These are phyloP conservation scores for Eristalis intricaria DNA, from an alignment of 2,888 invertebrate genomes.

Conservation along the genomic window DNA sequence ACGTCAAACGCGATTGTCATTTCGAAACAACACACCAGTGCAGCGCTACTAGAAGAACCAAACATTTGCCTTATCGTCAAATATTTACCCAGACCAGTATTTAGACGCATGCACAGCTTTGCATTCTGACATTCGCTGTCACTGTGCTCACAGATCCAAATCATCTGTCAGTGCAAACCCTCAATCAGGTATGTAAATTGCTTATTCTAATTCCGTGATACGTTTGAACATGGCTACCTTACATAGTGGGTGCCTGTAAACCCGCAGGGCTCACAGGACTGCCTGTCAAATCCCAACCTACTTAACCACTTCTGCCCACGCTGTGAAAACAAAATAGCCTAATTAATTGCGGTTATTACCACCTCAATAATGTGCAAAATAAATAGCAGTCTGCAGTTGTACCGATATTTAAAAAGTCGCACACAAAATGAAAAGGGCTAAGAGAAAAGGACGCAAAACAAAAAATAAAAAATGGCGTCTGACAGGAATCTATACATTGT, in stretches of 20 bases:
- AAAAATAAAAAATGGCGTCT: not conserved
- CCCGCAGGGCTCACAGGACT: not conserved
- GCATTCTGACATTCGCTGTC: not conserved
- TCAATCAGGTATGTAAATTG: not conserved
- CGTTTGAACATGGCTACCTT: not conserved
- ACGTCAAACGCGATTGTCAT: not conserved
- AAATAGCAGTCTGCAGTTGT: conserved; percentile 26
- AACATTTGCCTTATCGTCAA: not conserved
- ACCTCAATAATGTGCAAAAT: conserved; percentile 51
- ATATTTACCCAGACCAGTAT: not conserved
- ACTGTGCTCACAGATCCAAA: not conserved
- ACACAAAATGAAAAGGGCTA: not conserved
- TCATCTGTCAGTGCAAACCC: not conserved
- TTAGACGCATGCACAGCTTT: not conserved
- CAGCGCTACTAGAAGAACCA: not conserved
- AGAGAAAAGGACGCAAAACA: not conserved
- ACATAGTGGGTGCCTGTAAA: not conserved
- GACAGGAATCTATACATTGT: conserved; percentile 1
- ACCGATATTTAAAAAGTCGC: not conserved
- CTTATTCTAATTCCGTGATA: not conserved
- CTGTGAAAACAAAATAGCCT: conserved; percentile 8
- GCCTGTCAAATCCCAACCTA: not conserved
- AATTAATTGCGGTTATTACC: conserved; percentile 56
- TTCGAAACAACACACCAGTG: not conserved
- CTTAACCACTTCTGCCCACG: not conserved